Evolutionary conservation across 2,113 vertebrate species (phyloP).

Genomic region (Indicator maculatus): DNA sequence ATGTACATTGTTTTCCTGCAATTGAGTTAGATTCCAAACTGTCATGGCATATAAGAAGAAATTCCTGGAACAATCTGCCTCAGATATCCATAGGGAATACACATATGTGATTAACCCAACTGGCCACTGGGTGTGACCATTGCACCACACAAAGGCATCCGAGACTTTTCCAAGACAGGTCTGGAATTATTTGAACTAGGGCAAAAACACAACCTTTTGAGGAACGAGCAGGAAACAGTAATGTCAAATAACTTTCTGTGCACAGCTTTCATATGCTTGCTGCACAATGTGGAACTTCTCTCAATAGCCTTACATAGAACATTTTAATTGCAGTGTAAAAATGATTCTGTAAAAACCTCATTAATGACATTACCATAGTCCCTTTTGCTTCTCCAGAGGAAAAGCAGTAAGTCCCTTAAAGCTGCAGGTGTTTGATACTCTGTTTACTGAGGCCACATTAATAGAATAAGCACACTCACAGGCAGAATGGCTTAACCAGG

Average conservation of each 20-base stretch:
- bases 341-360: not conserved
- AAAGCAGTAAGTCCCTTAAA: not conserved
- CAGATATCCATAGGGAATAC: conserved; percentile 62
- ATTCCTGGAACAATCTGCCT: conserved; percentile 35
- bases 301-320: not conserved
- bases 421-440: not conserved
- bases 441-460: not conserved
- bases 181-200: not conserved
- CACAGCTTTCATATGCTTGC: not conserved
- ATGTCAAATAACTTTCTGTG: not conserved
- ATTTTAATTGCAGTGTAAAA: not conserved
- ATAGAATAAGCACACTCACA: not conserved
- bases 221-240: not conserved
- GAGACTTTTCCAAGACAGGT: conserved; percentile 14
- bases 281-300: not conserved
- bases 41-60: not conserved
- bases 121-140: conserved; percentile 80
- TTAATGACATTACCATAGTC: not conserved
- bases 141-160: conserved; percentile 63
- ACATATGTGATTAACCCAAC: conserved; percentile 66
- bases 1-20: conserved; percentile 13
- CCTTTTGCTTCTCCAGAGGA: not conserved
- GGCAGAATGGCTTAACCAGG: not conserved
- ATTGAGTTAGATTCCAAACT: conserved; percentile 20
- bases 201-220: not conserved